phyloP scores from a whole-genome alignment of 2,113 vertebrate genomes.

The Etheostoma cragini region DNA sequence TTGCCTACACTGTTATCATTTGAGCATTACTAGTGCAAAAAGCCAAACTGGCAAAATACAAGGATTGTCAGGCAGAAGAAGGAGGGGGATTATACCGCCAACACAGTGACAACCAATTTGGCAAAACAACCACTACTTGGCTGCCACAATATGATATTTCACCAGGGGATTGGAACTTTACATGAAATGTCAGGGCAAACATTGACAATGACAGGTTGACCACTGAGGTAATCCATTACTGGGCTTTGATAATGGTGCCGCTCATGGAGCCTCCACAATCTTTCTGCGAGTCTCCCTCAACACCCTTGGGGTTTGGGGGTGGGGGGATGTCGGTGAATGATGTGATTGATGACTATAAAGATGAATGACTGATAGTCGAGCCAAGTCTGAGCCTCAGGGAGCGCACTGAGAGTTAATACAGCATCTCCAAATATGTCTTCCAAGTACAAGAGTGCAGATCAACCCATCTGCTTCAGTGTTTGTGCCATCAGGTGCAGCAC shows the following conservation, averaged over 20 bases:
- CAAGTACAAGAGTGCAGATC: constrained; percentile 49
- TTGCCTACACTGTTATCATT: background rate
- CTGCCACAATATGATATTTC: constrained; percentile 52
- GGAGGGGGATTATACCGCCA: constrained; percentile 44
- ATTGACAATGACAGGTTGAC: constrained; percentile 69
- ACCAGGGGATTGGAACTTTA: constrained; percentile 67
- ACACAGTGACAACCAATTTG: constrained; percentile 68
- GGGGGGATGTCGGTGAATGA: constrained; percentile 57
- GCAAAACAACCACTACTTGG: constrained; percentile 59
- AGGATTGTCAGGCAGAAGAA: constrained; percentile 35
- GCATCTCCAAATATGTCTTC: constrained; percentile 59
- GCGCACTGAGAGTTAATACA: constrained; percentile 33
- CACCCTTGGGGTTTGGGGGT: constrained; percentile 45
- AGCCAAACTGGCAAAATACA: constrained; percentile 32
- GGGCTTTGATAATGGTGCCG: constrained; percentile 66
- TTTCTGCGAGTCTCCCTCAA: constrained; percentile 39
- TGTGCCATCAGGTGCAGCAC: constrained; percentile 32
- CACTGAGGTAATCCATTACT: constrained; percentile 73
- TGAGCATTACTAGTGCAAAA: constrained; percentile 9
- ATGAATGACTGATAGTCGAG: constrained; percentile 58
- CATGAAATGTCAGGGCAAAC: constrained; percentile 73
- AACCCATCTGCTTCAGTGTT: constrained; percentile 40
- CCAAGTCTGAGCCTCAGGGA: constrained; percentile 51
- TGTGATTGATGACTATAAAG: constrained; percentile 63
- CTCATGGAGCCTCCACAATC: constrained; percentile 45